Conservation (phyloP, 2,888 invertebrate species). For the Deroplatys truncata region DNA sequence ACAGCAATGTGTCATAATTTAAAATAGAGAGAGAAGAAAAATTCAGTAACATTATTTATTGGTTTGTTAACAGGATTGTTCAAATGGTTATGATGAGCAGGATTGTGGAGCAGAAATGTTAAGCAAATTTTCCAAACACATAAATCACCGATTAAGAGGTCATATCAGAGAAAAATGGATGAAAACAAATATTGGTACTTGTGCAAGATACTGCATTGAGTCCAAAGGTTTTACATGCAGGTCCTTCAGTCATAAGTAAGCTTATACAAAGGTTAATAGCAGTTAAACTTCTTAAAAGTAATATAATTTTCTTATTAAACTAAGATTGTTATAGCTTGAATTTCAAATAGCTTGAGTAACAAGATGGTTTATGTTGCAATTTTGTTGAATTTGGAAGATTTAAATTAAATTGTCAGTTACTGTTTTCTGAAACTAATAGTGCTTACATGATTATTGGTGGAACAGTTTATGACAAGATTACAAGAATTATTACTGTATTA, state of each 20-base stretch:
- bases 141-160: slow-evolving; percentile 46
- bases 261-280: slow-evolving; percentile 9
- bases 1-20: too few relatives aligned
- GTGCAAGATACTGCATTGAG: slow-evolving; percentile 53
- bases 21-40: too few relatives aligned
- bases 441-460: too few relatives aligned
- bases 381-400: too few relatives aligned
- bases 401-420: too few relatives aligned
- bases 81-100: slow-evolving; percentile 54
- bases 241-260: slow-evolving; percentile 57
- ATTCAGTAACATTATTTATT: neutral
- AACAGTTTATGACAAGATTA: too few relatives aligned
- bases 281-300: neutral
- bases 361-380: too few relatives aligned
- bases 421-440: too few relatives aligned
- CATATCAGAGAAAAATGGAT: slow-evolving; percentile 54
- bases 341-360: too few relatives aligned
- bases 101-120: slow-evolving; percentile 45
- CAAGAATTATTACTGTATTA: too few relatives aligned
- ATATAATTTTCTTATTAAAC: too few relatives aligned
- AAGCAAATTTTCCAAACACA: slow-evolving; percentile 45
- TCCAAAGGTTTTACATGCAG: slow-evolving; percentile 54
- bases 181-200: slow-evolving; percentile 51
- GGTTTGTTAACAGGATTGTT: slow-evolving; percentile 49
- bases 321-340: too few relatives aligned